These are phyloP conservation scores for Hanleya hanleyi DNA, from an alignment of 2,888 invertebrate species.

Conservation along the genomic window DNA sequence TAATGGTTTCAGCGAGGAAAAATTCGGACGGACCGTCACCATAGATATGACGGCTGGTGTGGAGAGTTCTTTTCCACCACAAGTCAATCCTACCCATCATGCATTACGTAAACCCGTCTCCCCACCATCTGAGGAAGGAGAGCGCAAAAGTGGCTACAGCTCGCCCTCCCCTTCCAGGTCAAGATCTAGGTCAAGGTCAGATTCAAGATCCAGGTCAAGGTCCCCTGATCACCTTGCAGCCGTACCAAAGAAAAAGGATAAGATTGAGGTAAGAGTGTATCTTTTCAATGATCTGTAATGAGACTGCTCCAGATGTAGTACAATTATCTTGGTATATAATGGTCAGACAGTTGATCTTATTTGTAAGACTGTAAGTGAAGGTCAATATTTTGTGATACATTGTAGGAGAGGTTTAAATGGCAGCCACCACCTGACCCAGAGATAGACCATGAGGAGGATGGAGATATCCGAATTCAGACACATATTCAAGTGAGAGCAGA, in stretches of 20 bases:
- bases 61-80: not conserved
- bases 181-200: conserved; percentile 37
- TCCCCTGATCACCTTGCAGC: conserved; percentile 29
- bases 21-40: too few relatives aligned
- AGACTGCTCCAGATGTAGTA: too few relatives aligned
- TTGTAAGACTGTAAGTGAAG: too few relatives aligned
- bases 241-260: conserved; percentile 46
- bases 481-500: conserved; percentile 15
- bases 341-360: too few relatives aligned
- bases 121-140: conserved; percentile 5
- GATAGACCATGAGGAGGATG: conserved; percentile 46
- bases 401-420: conserved; percentile 60
- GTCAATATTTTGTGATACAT: not conserved
- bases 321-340: too few relatives aligned
- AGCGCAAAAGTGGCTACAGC: conserved; percentile 3
- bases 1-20: not conserved
- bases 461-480: not conserved
- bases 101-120: not conserved
- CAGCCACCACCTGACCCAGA: conserved; percentile 65
- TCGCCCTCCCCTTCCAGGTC: conserved; percentile 30
- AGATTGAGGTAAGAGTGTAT: conserved; percentile 44
- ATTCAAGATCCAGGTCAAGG: conserved; percentile 1
- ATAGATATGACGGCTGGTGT: not conserved
- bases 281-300: not conserved
- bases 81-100: not conserved